Conservation (phyloP, 2,113 vertebrate genomes). For the Pungitius pungitius region DNA sequence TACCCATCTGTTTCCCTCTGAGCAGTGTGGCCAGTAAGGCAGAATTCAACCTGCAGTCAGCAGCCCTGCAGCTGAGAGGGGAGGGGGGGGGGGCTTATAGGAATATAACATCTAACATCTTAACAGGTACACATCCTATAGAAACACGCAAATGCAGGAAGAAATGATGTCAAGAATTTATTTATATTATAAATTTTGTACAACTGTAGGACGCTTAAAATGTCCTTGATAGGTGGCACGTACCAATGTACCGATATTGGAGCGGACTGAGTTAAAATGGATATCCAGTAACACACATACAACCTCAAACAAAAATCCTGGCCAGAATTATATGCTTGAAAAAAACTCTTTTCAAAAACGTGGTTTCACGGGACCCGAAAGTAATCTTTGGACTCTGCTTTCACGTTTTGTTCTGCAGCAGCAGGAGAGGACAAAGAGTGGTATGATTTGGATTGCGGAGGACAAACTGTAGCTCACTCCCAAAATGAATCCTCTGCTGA, state of each 20-base stretch:
- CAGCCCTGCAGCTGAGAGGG: constrained; percentile 73
- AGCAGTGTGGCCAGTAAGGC: constrained; percentile 53
- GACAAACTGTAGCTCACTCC: background rate
- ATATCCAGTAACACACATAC: background rate
- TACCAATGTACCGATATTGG: too few species aligned
- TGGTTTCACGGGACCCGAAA: constrained; percentile 10
- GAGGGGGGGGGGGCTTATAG: constrained; percentile 20
- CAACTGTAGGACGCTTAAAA: constrained; percentile 14
- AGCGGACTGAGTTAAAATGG: background rate
- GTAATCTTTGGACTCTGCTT: background rate
- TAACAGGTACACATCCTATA: constrained; percentile 38
- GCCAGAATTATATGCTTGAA: background rate
- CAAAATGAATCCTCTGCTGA: background rate
- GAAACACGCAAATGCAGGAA: constrained; percentile 19
- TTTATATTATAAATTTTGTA: constrained; percentile 29
- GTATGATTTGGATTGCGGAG: background rate
- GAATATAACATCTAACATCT: constrained; percentile 71
- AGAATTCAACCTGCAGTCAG: constrained; percentile 73
- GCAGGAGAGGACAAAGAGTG: background rate
- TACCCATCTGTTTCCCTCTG: constrained; percentile 75
- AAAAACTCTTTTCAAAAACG: constrained; percentile 2
- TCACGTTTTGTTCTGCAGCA: background rate
- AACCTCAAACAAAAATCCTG: constrained; percentile 9
- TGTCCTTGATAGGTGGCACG: background rate
- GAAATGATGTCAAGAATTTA: constrained; percentile 23